phyloP scores from a whole-genome alignment of 2,113 vertebrate species.

The Pontoporia blainvillei region DNA sequence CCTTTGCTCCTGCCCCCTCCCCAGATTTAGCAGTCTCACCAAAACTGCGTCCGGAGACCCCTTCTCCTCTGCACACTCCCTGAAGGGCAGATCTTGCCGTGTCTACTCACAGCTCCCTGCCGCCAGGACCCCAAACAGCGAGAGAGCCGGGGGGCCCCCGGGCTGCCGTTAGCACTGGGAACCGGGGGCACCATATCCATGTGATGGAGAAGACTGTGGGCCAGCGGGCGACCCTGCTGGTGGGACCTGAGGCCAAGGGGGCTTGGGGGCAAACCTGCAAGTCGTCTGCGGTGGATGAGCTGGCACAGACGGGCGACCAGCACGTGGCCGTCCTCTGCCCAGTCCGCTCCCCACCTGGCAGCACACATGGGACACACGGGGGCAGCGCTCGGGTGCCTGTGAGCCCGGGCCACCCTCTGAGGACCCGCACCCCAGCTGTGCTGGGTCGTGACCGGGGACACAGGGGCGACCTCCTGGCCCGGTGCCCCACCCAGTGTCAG shows the following conservation, averaged over 20 bases:
- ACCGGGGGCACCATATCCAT: background rate
- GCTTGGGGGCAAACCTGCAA: background rate
- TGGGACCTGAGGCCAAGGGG: background rate
- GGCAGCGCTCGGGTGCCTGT: background rate
- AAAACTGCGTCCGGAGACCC: too few species aligned
- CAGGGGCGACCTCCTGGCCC: background rate
- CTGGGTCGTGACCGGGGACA: background rate
- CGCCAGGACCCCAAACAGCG: background rate
- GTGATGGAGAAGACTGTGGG: background rate
- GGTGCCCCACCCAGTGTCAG: accelerated
- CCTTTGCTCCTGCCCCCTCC: too few species aligned
- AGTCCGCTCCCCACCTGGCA: background rate
- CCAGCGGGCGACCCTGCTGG: background rate
- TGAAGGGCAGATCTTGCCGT: too few species aligned
- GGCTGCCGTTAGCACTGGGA: too few species aligned
- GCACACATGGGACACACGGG: background rate
- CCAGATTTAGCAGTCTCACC: too few species aligned
- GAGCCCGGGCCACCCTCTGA: background rate
- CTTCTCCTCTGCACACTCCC: too few species aligned
- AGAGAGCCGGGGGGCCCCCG: background rate
- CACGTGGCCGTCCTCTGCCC: too few species aligned
- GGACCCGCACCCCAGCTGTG: too few species aligned
- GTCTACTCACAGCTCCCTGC: too few species aligned
- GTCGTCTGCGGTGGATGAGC: accelerated
- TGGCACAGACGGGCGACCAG: too few species aligned